phyloP scores from a whole-genome alignment of 2,113 vertebrate species.

The Urocolius indicus region DNA sequence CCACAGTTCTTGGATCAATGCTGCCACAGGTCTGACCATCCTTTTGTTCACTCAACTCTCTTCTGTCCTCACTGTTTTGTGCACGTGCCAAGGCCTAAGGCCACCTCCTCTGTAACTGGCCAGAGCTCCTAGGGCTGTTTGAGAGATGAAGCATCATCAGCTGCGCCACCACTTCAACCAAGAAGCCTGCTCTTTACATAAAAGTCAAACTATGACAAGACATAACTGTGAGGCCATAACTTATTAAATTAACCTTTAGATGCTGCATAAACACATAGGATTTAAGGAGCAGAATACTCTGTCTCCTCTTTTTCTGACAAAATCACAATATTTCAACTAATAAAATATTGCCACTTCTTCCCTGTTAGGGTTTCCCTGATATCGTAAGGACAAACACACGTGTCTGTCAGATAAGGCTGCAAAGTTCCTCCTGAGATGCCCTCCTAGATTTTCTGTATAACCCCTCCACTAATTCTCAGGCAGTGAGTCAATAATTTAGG shows the following conservation, averaged over 20 bases:
- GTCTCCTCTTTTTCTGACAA: conserved; percentile 23
- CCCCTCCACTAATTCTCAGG: background rate
- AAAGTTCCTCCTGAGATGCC: conserved; percentile 52
- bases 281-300: conserved; percentile 19
- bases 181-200: background rate
- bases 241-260: conserved; percentile 62
- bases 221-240: conserved; percentile 14
- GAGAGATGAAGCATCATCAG: background rate
- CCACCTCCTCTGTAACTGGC: accelerated
- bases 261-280: background rate
- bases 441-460: background rate
- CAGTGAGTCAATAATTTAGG: background rate
- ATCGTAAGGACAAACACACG: conserved; percentile 27
- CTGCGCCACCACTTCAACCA: background rate
- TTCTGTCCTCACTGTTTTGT: background rate
- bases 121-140: background rate
- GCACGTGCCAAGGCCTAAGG: background rate
- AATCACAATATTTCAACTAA: conserved; percentile 51
- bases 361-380: conserved; percentile 51
- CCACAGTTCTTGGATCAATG: background rate
- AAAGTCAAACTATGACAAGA: background rate
- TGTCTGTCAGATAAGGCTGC: conserved; percentile 54
- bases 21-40: background rate
- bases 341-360: conserved; percentile 65
- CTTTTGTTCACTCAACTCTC: background rate